Evolutionary conservation across 2,113 vertebrate genomes (phyloP).

Genomic region (Lophochroa leadbeateri): DNA sequence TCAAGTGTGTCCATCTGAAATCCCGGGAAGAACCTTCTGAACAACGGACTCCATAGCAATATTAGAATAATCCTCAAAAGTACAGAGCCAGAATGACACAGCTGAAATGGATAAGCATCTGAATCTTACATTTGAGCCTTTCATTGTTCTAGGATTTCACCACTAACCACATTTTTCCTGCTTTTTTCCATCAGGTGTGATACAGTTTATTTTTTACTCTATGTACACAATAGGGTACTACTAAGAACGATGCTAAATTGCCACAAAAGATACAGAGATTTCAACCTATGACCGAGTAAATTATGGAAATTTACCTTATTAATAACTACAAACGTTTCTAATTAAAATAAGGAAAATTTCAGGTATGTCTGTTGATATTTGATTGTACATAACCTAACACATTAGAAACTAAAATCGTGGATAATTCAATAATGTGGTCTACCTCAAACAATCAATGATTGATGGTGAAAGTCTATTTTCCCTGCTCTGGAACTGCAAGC

Average conservation of each 20-base stretch:
- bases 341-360: slow-evolving; percentile 66
- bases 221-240: slow-evolving; percentile 52
- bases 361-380: slow-evolving; percentile 27
- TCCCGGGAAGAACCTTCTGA: slow-evolving; percentile 42
- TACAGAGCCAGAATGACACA: slow-evolving; percentile 53
- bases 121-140: slow-evolving; percentile 67
- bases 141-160: slow-evolving; percentile 53
- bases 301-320: slow-evolving; percentile 59
- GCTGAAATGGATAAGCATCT: slow-evolving; percentile 60
- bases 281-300: slow-evolving; percentile 56
- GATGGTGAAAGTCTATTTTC: slow-evolving; percentile 45
- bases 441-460: slow-evolving; percentile 71
- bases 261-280: slow-evolving; percentile 49
- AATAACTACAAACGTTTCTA: slow-evolving; percentile 52
- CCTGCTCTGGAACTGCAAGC: slow-evolving; percentile 46
- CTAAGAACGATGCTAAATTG: slow-evolving; percentile 58
- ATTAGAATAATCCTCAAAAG: slow-evolving; percentile 66
- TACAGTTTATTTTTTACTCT: slow-evolving; percentile 64
- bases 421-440: slow-evolving; percentile 70
- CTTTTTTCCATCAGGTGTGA: slow-evolving; percentile 49
- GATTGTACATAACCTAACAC: slow-evolving; percentile 60
- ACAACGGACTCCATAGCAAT: slow-evolving; percentile 73
- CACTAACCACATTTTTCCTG: slow-evolving; percentile 61
- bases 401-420: slow-evolving; percentile 46
- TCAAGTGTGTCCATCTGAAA: slow-evolving; percentile 89